Base-by-base conservation (phyloP, 2,888 invertebrate genomes). In the Ashinkailepas kermadecensis region DNA sequence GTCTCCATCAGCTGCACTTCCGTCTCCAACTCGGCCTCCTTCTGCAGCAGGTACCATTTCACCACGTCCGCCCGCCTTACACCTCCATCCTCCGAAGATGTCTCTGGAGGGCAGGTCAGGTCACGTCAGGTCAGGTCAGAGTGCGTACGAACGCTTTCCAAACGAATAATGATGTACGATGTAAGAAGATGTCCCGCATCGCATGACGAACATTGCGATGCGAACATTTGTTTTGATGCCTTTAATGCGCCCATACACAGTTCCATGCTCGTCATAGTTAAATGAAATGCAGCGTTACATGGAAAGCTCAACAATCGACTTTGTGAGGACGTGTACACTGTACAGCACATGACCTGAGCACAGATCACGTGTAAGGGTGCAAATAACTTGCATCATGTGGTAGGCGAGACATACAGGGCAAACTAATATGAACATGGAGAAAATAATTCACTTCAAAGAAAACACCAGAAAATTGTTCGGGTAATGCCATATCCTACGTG, bases 1-100 rank as follows among this genome's bases (percentile, higher is more conserved):
- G 93, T 92, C 86, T 96, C 94, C 0, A 96, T 87, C 64, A 98
- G 89, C 85, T 99, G 97, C 39, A 94, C 94, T 87, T 99, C 98
- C 0, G 92, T 91, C 86, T 99, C 97, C 83, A 99, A 94, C 86
- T 94, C 93, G 83, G 93, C 92, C 84, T 94, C 93, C 81, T 97
- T 91, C 86, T 95, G 93, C 86, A 94, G 93, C 85, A 99, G 88
- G 88, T 97, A 99, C 98, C 99, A 99, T 85, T 93, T 93, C 59
- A 98, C 92, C 2, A 99, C 90, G 80, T 95, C 93, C 85, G 93
- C 94, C 85, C 93, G 92, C 83, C 90, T 91, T 64, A 89, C 85
- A 0, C 89, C 89, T 65, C 81, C 80, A 12, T 80, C 67, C 65
- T 18, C 65, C 62, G 39, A 2, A n/a, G 56, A 9, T 7, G 12